These are phyloP conservation scores for Anabas testudineus DNA, from an alignment of 2,797 vertebrate species.

Conservation along the genomic window DNA sequence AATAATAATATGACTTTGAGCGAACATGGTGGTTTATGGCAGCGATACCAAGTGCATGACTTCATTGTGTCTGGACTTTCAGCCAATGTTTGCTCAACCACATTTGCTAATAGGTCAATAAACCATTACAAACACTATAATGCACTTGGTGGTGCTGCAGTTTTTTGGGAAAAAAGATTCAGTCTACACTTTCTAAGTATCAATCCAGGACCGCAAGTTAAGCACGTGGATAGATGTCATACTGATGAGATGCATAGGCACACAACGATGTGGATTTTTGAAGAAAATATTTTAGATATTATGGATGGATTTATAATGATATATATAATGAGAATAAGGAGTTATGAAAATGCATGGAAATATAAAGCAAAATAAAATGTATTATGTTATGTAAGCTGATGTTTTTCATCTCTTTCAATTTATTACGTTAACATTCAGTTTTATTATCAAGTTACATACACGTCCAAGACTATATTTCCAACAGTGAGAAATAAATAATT, in stretches of 20 bases:
- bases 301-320: too few relatives aligned
- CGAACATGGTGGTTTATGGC: constrained; percentile 49
- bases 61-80: constrained; percentile 77
- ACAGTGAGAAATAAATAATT: not conserved
- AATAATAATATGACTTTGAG: constrained; percentile 44
- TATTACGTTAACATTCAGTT: constrained; percentile 10
- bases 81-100: constrained; percentile 63
- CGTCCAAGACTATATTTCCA: not conserved
- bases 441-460: not conserved
- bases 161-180: not conserved
- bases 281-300: too few relatives aligned
- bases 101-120: constrained; percentile 52
- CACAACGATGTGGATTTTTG: too few relatives aligned
- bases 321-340: too few relatives aligned
- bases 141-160: not conserved
- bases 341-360: too few relatives aligned
- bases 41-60: constrained; percentile 52
- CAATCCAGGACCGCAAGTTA: too few relatives aligned
- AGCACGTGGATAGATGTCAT: too few relatives aligned
- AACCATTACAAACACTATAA: constrained; percentile 24
- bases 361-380: too few relatives aligned
- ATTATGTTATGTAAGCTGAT: too few relatives aligned
- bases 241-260: too few relatives aligned
- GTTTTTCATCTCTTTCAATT: constrained; percentile 2
- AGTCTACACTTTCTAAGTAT: too few relatives aligned